Percentiles rank a stretch among this genome's conserved stretches.
phyloP scores from a whole-genome alignment of 1,140 invertebrate genomes.

The Lepidurus packardi region DNA sequence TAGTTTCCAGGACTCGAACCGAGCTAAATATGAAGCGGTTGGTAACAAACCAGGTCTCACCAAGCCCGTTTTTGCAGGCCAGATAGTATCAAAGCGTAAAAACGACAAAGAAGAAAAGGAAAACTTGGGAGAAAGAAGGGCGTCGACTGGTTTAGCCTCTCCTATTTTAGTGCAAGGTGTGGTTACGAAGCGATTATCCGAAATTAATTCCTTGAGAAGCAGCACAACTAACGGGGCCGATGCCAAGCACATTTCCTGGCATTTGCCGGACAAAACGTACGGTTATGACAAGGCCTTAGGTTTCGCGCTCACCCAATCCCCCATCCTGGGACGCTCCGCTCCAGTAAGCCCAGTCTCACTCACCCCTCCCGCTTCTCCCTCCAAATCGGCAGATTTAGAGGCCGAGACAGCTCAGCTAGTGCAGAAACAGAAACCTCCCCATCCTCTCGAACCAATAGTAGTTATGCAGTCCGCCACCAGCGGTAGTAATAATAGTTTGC shows the following conservation, averaged over 20 bases:
- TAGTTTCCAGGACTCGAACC: neutral
- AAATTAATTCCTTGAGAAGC: neutral
- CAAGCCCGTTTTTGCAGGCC: neutral
- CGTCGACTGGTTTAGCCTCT: neutral
- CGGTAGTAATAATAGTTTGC: too few relatives aligned
- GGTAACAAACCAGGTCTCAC: neutral
- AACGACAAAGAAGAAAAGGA: neutral
- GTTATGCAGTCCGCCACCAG: neutral
- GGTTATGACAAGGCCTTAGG: slow-evolving; percentile 28
- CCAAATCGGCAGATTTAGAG: slow-evolving; percentile 11
- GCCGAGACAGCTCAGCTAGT: neutral
- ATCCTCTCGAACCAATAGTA: slow-evolving; percentile 27
- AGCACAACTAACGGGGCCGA: neutral
- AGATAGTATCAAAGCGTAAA: neutral
- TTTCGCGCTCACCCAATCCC: neutral
- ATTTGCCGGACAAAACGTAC: slow-evolving; percentile 25
- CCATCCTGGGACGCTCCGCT: slow-evolving; percentile 28
- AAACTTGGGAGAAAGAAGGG: neutral
- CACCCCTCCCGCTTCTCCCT: slow-evolving; percentile 16
- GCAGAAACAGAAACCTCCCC: neutral
- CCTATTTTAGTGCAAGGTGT: neutral
- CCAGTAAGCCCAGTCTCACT: slow-evolving; percentile 10
- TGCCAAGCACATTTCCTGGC: slow-evolving; percentile 9
- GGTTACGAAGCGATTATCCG: neutral
- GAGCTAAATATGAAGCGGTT: neutral